Percentiles rank a stretch among this genome's conserved stretches.
These are phyloP conservation scores for Cantharis rufa DNA, from an alignment of 2,888 invertebrate genomes.

Conservation along the genomic window DNA sequence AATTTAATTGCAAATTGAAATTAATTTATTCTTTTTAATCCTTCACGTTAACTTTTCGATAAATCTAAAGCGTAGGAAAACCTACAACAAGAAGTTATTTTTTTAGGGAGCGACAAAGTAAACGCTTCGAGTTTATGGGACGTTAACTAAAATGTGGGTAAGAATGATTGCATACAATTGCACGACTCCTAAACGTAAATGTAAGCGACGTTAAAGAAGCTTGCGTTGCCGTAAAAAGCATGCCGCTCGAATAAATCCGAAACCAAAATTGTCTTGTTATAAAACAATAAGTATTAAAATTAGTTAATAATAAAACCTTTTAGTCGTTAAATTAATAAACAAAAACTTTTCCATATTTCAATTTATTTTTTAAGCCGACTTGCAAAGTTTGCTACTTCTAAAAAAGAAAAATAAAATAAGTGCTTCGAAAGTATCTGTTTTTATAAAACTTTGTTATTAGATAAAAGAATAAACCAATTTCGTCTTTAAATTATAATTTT, in stretches of 20 bases:
- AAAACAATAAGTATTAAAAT: neutral
- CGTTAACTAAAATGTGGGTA: neutral
- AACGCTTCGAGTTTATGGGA: neutral
- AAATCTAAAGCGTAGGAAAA: neutral
- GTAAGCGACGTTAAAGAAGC: neutral
- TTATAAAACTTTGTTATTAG: conserved; percentile 11
- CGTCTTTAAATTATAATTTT: conserved; percentile 11
- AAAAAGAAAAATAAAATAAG: neutral
- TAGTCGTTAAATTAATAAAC: neutral
- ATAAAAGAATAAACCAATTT: conserved; percentile 14
- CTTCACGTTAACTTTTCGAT: neutral
- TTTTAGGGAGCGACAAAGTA: neutral
- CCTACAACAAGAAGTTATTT: neutral
- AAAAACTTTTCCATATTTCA: conserved; percentile 1
- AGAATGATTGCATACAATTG: neutral
- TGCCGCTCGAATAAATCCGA: neutral
- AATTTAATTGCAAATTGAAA: neutral
- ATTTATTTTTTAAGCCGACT: neutral
- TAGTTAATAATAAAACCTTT: neutral
- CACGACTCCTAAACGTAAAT: neutral
- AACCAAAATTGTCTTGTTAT: neutral
- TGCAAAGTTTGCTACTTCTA: neutral
- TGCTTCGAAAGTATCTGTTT: neutral
- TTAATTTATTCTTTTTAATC: neutral
- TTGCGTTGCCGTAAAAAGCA: neutral